Conservation (phyloP, 1,140 invertebrate species). For the Philopotamus ludificatus region DNA sequence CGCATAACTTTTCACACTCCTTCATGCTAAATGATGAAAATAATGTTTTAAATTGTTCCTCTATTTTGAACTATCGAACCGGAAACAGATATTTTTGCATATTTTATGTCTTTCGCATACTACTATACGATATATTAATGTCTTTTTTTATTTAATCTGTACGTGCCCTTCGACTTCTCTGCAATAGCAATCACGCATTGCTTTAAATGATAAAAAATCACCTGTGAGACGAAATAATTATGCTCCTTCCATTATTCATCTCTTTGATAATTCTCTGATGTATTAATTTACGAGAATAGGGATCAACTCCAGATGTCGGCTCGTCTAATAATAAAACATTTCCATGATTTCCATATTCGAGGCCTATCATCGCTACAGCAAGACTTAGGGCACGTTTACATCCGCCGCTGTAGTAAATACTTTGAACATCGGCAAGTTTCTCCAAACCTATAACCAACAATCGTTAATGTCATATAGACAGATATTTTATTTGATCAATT, state of each 20-base stretch:
- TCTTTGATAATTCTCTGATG: constrained; percentile 51
- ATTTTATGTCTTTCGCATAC: neutral
- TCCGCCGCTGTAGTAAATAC: constrained; percentile 60
- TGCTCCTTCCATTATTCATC: constrained; percentile 43
- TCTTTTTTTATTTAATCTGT: too few species aligned
- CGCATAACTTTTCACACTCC: constrained; percentile 80
- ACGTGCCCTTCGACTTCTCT: too few species aligned
- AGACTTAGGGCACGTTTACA: constrained; percentile 80
- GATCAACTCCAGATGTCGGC: constrained; percentile 72
- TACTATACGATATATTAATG: too few species aligned
- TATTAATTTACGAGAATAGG: constrained; percentile 60
- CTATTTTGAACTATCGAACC: neutral
- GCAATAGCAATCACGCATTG: neutral
- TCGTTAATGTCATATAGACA: too few species aligned
- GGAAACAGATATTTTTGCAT: neutral
- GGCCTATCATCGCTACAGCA: constrained; percentile 74
- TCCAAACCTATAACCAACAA: neutral
- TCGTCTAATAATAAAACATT: constrained; percentile 69
- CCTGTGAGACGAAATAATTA: constrained; percentile 58
- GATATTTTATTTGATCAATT: neutral
- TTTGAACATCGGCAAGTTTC: constrained; percentile 1
- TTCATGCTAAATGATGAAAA: constrained; percentile 68
- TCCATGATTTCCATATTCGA: constrained; percentile 58
- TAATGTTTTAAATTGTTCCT: neutral
- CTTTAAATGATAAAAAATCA: constrained; percentile 33